Conservation (phyloP, 2,797 vertebrate species). For the Aeoliscus strigatus region DNA sequence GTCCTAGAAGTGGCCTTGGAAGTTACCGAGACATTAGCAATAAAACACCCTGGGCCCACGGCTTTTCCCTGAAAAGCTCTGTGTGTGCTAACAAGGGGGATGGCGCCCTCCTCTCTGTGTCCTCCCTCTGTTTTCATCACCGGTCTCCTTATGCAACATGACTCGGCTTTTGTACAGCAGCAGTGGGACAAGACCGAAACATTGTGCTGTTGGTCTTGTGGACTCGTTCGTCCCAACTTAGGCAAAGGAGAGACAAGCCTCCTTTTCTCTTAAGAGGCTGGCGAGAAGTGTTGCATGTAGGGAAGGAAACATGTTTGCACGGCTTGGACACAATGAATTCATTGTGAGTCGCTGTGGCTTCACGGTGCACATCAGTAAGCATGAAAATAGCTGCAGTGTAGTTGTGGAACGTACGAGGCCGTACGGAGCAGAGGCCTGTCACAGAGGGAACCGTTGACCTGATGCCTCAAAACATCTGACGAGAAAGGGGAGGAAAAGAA, state of each 20-base stretch:
- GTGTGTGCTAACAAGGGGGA: slow-evolving; percentile 40
- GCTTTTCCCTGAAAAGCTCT: slow-evolving; percentile 55
- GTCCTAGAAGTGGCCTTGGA: slow-evolving; percentile 62
- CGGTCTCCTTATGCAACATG: slow-evolving; percentile 31
- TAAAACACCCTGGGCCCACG: slow-evolving; percentile 63
- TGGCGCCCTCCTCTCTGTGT: slow-evolving; percentile 51
- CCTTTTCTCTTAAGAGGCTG: slow-evolving; percentile 12
- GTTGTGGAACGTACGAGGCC: too few relatives aligned
- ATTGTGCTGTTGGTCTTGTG: slow-evolving; percentile 39
- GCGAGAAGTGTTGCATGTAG: slow-evolving; percentile 8
- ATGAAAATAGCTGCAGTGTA: too few relatives aligned
- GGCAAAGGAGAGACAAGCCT: slow-evolving; percentile 4
- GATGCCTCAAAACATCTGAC: too few relatives aligned
- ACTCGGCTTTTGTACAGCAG: slow-evolving; percentile 36
- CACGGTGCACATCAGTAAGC: slow-evolving; percentile 10
- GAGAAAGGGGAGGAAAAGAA: too few relatives aligned
- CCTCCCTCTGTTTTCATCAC: slow-evolving; percentile 27
- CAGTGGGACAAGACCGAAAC: slow-evolving; percentile 25
- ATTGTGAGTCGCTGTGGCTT: too few relatives aligned
- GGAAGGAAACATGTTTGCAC: slow-evolving; percentile 9
- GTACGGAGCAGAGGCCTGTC: too few relatives aligned
- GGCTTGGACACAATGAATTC: slow-evolving; percentile 6
- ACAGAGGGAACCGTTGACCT: too few relatives aligned
- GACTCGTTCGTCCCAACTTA: slow-evolving; percentile 28
- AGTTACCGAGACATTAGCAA: slow-evolving; percentile 67